Evolutionary conservation across 2,797 vertebrate species (phyloP).

Genomic region (Diglossa cyanea): DNA sequence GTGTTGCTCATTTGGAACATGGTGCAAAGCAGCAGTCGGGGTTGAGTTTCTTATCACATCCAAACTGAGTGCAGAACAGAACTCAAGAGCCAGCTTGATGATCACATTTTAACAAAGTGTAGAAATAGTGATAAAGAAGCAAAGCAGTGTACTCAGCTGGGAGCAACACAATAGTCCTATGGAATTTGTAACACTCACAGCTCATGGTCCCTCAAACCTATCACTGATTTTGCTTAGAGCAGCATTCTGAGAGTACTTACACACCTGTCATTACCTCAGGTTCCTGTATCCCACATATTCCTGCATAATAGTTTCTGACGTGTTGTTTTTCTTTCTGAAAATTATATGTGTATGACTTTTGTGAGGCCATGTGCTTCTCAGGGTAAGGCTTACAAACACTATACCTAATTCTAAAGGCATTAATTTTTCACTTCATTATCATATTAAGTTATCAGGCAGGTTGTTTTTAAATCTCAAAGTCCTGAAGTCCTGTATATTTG

Average conservation of each 20-base stretch:
- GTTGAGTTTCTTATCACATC: slow-evolving; percentile 35
- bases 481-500: neutral
- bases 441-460: neutral
- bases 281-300: neutral
- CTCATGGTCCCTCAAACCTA: neutral
- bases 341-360: rapidly evolving
- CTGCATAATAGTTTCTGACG: neutral
- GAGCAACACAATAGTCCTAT: neutral
- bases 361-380: neutral
- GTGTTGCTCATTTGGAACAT: neutral
- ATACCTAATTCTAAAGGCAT: neutral
- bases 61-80: slow-evolving; percentile 11
- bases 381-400: neutral
- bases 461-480: neutral
- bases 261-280: neutral
- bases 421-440: neutral
- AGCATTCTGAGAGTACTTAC: neutral
- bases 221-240: neutral
- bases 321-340: neutral
- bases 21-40: neutral
- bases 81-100: slow-evolving; percentile 62
- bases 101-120: slow-evolving; percentile 26
- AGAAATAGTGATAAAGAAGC: neutral
- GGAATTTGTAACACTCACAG: neutral
- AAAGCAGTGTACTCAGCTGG: neutral